phyloP scores from a whole-genome alignment of 2,797 vertebrate genomes.

The Amazonetta brasiliensis region DNA sequence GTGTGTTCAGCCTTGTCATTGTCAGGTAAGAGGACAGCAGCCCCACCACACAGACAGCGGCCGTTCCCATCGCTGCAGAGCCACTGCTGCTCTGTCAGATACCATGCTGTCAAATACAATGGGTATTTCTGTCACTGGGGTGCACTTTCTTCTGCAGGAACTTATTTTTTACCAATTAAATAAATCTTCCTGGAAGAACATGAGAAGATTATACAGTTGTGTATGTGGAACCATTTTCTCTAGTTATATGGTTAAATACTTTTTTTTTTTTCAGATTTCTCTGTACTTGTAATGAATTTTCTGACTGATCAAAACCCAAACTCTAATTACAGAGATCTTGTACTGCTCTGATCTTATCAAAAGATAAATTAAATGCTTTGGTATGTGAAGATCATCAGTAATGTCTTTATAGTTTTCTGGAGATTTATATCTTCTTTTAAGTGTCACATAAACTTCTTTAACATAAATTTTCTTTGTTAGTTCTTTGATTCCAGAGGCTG shows the following conservation, averaged over 20 bases:
- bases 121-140: not conserved
- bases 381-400: not conserved
- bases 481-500: not conserved
- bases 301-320: conserved; percentile 29
- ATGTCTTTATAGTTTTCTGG: conserved; percentile 15
- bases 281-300: not conserved
- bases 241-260: not conserved
- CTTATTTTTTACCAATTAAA: accelerated
- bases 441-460: not conserved
- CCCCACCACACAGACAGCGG: not conserved
- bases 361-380: conserved; percentile 34
- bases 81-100: not conserved
- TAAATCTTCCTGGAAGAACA: not conserved
- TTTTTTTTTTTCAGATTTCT: not conserved
- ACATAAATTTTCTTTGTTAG: not conserved
- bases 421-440: conserved; percentile 29
- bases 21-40: not conserved
- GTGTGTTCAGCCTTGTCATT: not conserved
- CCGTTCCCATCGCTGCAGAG: not conserved
- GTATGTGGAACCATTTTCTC: not conserved
- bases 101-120: not conserved
- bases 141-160: not conserved
- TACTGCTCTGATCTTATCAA: not conserved
- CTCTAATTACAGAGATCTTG: conserved; percentile 30
- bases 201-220: not conserved